Conservation (phyloP, 2,113 vertebrate species). For the Budorcas taxicolor region DNA sequence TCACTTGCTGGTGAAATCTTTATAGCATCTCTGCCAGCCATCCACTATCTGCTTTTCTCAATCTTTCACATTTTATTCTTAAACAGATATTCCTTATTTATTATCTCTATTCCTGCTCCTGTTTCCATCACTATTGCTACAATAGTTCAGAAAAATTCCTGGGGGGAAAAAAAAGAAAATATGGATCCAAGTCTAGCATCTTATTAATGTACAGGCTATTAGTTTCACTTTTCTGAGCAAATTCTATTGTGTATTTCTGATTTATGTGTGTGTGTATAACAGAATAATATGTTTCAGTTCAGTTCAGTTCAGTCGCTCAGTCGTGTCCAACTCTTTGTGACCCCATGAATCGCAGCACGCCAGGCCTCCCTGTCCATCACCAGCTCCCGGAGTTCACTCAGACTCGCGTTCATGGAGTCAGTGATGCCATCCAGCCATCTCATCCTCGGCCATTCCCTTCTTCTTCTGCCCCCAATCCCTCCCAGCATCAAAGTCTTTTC, state of each 20-base stretch:
- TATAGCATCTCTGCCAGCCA: not conserved
- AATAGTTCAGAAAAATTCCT: not conserved
- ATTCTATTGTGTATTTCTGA: not conserved
- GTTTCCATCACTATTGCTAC: not conserved
- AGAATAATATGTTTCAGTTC: not conserved
- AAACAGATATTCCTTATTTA: not conserved
- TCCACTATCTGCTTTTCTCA: not conserved
- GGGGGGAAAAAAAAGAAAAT: not conserved
- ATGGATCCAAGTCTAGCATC: not conserved
- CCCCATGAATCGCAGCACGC: too few species aligned
- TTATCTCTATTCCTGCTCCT: not conserved
- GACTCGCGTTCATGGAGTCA: accelerated
- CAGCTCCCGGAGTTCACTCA: too few species aligned
- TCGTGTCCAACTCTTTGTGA: too few species aligned
- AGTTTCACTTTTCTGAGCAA: not conserved
- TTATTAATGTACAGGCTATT: not conserved
- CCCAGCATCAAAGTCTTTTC: too few species aligned
- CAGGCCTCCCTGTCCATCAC: too few species aligned
- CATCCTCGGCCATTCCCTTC: accelerated
- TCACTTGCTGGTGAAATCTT: not conserved
- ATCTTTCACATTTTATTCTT: not conserved
- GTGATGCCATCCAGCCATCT: too few species aligned
- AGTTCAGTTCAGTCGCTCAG: too few species aligned
- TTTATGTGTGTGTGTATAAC: not conserved
- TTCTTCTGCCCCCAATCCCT: too few species aligned